These are phyloP conservation scores for Tolypeutes matacus DNA, from an alignment of 2,797 vertebrate species.

Conservation along the genomic window DNA sequence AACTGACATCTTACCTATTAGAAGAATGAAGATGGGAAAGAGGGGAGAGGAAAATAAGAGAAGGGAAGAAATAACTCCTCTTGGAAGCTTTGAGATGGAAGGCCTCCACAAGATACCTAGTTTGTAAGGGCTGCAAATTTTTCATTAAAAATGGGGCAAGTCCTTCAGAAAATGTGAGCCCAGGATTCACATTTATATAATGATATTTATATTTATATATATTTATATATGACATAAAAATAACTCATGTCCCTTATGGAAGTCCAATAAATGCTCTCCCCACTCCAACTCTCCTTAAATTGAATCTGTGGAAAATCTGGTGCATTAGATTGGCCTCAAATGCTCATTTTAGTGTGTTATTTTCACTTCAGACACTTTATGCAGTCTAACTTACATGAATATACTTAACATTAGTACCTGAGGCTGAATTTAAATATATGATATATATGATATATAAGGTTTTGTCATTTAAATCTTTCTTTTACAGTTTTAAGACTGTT, in stretches of 20 bases:
- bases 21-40: no score
- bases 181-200: no score
- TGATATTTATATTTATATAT: no score
- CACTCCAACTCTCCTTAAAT: no score
- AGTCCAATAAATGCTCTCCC: background rate
- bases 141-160: no score
- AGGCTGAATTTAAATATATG: background rate
- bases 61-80: background rate
- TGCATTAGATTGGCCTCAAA: accelerated
- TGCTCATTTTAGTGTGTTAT: background rate
- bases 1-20: no score
- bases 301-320: accelerated
- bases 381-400: background rate
- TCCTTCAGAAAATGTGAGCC: no score
- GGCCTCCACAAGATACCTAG: no score
- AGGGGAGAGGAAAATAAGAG: background rate
- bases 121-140: no score
- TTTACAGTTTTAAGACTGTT: background rate
- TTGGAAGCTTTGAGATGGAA: no score
- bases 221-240: no score
- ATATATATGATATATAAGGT: background rate
- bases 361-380: background rate
- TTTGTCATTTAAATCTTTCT: background rate
- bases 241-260: no score
- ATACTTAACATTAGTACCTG: background rate